Base-by-base conservation (phyloP, 2,113 vertebrate species). In the Malurus elegans region DNA sequence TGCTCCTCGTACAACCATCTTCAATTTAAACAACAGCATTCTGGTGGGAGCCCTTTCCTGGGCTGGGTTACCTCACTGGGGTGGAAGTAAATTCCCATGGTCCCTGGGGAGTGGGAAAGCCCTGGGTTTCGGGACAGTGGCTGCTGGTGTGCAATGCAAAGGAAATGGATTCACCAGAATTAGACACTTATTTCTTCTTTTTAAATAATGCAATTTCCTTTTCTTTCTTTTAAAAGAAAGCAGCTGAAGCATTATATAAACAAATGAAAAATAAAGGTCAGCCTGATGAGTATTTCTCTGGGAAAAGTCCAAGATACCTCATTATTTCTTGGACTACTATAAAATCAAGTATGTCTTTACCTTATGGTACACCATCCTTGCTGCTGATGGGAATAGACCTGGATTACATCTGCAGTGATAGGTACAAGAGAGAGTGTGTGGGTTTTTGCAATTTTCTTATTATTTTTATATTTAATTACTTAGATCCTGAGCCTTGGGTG, bases 401-500 rank as follows among this genome's bases (percentile, higher is more conserved):
- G 12, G 36, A 44, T 79, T 87, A 34, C 10, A 24, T 74, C 62
- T 78, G 20, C 36, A 86, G 12, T 40, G 28, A 50, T 36, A 92
- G n/a, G 17, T 60, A 58, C 29, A 28, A 88, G 29, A 76, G 2
- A 64, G 16, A 17, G 16, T n/a, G 9, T 54, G 26, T 16, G 6
- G 1, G 9, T 6, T 47, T 78, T 61, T 70, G 1, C 32, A 23
- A 42, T 75, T 71, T 65, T 40, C 32, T 81, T 51, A 53, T 48
- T 91, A 54, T 67, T 92, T 93, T 89, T 61, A 12, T 78, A 61
- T 51, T 71, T 96, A 80, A 81, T 93, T 93, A 31, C 72, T 56
- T 51, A 89, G 56, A 89, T 71, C 23, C 18, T 44, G 47, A 92
- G 44, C 56, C 19, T 20, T 64, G 48, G 42, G 10, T 94, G 16